These are phyloP conservation scores for Yasuhikotakia modesta DNA, from an alignment of 2,797 vertebrate genomes.

Conservation along the genomic window DNA sequence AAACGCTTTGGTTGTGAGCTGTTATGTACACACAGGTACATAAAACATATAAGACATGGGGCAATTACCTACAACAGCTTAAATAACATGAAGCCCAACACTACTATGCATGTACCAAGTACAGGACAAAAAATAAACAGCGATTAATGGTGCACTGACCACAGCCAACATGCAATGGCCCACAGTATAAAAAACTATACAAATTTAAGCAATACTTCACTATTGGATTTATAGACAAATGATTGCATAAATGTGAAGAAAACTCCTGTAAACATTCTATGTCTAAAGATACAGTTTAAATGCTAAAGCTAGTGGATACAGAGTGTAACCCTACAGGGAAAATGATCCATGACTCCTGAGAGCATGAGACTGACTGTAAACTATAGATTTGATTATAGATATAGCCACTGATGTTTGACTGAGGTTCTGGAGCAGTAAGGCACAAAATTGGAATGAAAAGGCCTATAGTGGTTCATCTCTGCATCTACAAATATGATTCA, in stretches of 20 bases:
- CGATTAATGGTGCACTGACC: slow-evolving; percentile 35
- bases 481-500: background rate
- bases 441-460: slow-evolving; percentile 29
- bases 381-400: background rate
- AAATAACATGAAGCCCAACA: slow-evolving; percentile 52
- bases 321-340: slow-evolving; percentile 4
- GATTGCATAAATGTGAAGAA: slow-evolving; percentile 72
- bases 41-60: slow-evolving; percentile 64
- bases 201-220: slow-evolving; percentile 65
- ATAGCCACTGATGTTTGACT: slow-evolving; percentile 11
- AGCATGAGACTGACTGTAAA: background rate
- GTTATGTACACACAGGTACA: slow-evolving; percentile 73
- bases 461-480: slow-evolving; percentile 29
- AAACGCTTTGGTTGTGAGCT: slow-evolving; percentile 79
- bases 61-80: slow-evolving; percentile 56
- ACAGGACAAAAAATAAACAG: slow-evolving; percentile 47
- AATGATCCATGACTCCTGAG: slow-evolving; percentile 13
- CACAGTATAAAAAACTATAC: slow-evolving; percentile 71
- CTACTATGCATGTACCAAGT: slow-evolving; percentile 52
- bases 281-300: slow-evolving; percentile 66
- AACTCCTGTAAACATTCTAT: slow-evolving; percentile 57
- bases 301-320: slow-evolving; percentile 49
- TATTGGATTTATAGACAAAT: slow-evolving; percentile 70
- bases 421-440: slow-evolving; percentile 27
- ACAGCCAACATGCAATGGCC: slow-evolving; percentile 57